phyloP scores from a whole-genome alignment of 2,797 vertebrate species.

The Calcarius lapponicus region DNA sequence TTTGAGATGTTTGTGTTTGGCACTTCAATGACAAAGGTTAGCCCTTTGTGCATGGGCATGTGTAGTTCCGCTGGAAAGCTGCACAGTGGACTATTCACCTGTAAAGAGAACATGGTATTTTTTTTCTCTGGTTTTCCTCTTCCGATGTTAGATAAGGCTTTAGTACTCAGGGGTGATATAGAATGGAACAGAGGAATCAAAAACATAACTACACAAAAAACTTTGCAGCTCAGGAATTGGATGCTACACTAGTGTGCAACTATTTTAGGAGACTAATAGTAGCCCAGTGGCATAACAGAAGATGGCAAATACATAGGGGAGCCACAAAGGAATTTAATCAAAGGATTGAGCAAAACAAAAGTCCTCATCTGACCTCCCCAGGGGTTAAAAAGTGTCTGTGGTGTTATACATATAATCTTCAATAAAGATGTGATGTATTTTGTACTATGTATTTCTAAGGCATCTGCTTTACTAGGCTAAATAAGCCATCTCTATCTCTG shows the following conservation, averaged over 20 bases:
- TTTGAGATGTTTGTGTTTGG: slow-evolving; percentile 11
- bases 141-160: background rate
- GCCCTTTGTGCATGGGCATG: background rate
- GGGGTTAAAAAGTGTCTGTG: background rate
- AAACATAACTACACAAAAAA: background rate
- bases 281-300: background rate
- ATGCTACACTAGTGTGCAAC: background rate
- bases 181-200: background rate
- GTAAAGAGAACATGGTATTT: background rate
- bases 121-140: background rate
- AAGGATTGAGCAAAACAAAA: background rate
- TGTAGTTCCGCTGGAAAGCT: background rate
- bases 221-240: background rate
- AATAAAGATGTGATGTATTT: background rate
- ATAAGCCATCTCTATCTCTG: background rate
- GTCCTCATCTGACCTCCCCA: background rate
- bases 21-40: background rate
- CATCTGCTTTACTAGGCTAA: background rate
- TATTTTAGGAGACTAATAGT: background rate
- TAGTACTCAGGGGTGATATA: background rate
- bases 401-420: background rate
- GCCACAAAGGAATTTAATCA: background rate
- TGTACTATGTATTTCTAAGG: background rate
- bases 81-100: background rate
- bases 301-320: background rate